Percentiles rank a stretch among this genome's conserved stretches.
phyloP scores from a whole-genome alignment of 2,888 invertebrate species.

The Oligia latruncula region DNA sequence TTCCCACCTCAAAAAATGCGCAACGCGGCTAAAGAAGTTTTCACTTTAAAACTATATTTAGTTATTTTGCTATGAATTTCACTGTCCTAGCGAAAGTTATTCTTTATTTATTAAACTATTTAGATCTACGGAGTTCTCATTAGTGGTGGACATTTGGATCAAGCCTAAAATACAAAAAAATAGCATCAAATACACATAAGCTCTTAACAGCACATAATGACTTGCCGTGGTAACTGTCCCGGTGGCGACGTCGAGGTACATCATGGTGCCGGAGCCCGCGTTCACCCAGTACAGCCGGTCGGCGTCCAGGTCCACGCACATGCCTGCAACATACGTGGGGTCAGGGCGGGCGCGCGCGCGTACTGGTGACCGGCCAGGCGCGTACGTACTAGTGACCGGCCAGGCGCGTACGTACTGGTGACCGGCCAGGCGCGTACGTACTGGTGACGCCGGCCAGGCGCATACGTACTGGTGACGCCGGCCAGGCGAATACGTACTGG shows the following conservation, averaged over 20 bases:
- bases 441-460: no score
- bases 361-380: no score
- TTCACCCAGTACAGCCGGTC: constrained; percentile 93
- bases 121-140: not conserved
- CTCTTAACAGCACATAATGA: not conserved
- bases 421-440: no score
- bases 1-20: no score
- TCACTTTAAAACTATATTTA: no score
- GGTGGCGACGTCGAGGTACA: constrained; percentile 90
- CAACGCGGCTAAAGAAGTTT: no score
- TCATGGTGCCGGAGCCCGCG: constrained; percentile 85
- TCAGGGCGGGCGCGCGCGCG: not conserved
- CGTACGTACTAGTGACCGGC: constrained; percentile 46
- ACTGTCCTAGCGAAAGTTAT: no score
- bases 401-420: no score
- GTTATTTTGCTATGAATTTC: no score
- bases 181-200: not conserved
- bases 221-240: constrained; percentile 78
- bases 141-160: not conserved
- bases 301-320: constrained; percentile 90
- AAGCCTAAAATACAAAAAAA: not conserved
- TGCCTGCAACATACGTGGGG: constrained; percentile 80
- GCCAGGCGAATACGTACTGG: constrained; percentile 69
- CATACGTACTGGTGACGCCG: no score
- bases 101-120: not conserved